phyloP scores from a whole-genome alignment of 2,888 invertebrate genomes.

The Phorcus lineatus region DNA sequence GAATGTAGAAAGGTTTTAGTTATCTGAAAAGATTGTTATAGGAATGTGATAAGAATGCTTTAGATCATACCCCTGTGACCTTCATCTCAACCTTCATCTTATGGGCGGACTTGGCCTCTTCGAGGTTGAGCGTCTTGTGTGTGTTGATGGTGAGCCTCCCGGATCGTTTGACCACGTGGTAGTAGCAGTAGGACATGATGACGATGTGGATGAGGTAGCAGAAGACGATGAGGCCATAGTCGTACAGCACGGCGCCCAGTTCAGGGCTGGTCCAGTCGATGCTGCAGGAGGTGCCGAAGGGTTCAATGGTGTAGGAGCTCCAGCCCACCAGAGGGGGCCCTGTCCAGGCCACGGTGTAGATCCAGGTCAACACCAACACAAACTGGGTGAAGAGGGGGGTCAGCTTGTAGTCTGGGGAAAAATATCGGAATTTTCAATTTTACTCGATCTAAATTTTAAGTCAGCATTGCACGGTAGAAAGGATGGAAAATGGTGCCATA shows the following conservation, averaged over 20 bases:
- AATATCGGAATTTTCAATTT: neutral
- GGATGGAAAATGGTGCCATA: no score
- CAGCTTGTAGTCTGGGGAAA: slow-evolving; percentile 33
- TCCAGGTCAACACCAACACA: slow-evolving; percentile 37
- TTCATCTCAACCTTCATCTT: slow-evolving; percentile 25
- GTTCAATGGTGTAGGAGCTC: slow-evolving; percentile 45
- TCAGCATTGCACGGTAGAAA: no score
- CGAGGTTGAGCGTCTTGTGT: slow-evolving; percentile 2
- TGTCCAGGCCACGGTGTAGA: slow-evolving; percentile 34
- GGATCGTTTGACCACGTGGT: slow-evolving; percentile 25
- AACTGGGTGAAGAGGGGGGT: slow-evolving; percentile 22
- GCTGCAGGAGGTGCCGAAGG: slow-evolving; percentile 50
- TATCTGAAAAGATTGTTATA: no score
- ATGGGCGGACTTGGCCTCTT: slow-evolving; percentile 22
- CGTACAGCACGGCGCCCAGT: slow-evolving; percentile 40
- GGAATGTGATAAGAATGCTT: no score
- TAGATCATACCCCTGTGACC: slow-evolving; percentile 25
- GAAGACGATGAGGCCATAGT: slow-evolving; percentile 36
- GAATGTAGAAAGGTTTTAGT: no score
- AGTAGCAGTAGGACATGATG: slow-evolving; percentile 43
- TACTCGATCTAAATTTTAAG: no score
- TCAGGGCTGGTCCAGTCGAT: slow-evolving; percentile 44
- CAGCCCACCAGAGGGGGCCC: slow-evolving; percentile 45
- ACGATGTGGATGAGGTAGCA: slow-evolving; percentile 41
- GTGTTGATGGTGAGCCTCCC: neutral